These are phyloP conservation scores for Leucopternis melanops DNA, from an alignment of 2,113 vertebrate genomes.

Conservation along the genomic window DNA sequence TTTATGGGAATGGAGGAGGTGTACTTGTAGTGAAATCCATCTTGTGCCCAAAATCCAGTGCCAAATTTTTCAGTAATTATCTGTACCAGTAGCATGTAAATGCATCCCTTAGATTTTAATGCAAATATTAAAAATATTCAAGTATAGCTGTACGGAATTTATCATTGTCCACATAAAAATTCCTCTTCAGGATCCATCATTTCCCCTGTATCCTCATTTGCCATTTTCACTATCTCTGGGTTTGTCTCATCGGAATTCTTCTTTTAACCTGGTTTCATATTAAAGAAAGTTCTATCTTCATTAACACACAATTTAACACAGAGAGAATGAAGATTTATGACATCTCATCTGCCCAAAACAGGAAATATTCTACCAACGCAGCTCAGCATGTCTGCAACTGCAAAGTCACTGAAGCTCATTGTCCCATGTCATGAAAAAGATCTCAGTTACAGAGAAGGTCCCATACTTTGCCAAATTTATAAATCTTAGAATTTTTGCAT, in stretches of 20 bases:
- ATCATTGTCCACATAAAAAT: background rate
- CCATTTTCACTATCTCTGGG: background rate
- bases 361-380: background rate
- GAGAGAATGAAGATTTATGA: background rate
- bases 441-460: background rate
- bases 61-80: background rate
- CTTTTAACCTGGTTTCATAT: background rate
- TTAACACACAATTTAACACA: constrained; percentile 10
- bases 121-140: background rate
- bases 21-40: background rate
- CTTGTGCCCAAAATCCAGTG: background rate
- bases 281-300: background rate
- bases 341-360: background rate
- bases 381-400: background rate
- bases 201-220: background rate
- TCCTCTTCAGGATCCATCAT: background rate
- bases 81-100: background rate
- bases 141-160: background rate
- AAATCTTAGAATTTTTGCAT: background rate
- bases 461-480: background rate
- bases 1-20: background rate
- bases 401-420: background rate
- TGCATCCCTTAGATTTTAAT: background rate
- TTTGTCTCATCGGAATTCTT: constrained; percentile 10
- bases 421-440: background rate